These are phyloP conservation scores for Acanthosoma haemorrhoidale DNA, from an alignment of 2,888 invertebrate genomes.

Conservation along the genomic window DNA sequence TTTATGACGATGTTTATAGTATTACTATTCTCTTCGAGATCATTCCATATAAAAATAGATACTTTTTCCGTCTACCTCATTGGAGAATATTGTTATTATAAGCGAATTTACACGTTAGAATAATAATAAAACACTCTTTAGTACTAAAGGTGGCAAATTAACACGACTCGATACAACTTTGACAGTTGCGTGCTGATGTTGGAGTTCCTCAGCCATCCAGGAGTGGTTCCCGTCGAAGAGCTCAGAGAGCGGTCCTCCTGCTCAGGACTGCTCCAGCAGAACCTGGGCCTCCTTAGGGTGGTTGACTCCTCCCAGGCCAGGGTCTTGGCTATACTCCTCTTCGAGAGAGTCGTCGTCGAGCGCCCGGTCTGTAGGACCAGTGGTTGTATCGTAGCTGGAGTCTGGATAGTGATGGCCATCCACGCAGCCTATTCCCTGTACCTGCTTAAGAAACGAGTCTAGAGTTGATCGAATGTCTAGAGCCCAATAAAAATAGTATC, in stretches of 20 bases:
- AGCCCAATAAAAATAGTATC: too few relatives aligned
- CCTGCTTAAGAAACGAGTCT: too few relatives aligned
- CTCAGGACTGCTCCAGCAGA: background rate
- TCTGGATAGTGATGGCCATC: background rate
- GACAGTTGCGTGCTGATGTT: background rate
- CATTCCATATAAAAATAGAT: too few relatives aligned
- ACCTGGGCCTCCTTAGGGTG: background rate
- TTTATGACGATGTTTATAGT: too few relatives aligned
- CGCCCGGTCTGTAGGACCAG: background rate
- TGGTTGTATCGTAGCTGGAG: background rate
- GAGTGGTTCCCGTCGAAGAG: background rate
- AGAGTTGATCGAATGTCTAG: too few relatives aligned
- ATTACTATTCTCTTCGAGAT: too few relatives aligned
- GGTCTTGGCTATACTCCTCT: background rate
- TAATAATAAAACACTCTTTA: too few relatives aligned
- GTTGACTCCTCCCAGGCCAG: background rate
- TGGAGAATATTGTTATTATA: too few relatives aligned
- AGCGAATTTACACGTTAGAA: too few relatives aligned
- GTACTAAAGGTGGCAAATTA: too few relatives aligned
- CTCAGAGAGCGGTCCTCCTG: background rate
- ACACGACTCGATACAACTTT: too few relatives aligned
- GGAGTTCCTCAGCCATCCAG: background rate
- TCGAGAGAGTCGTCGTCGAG: background rate
- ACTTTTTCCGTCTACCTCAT: too few relatives aligned
- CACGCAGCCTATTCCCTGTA: background rate